Evolutionary conservation across 2,797 vertebrate species (phyloP).

Genomic region (Craterocephalus amniculus): DNA sequence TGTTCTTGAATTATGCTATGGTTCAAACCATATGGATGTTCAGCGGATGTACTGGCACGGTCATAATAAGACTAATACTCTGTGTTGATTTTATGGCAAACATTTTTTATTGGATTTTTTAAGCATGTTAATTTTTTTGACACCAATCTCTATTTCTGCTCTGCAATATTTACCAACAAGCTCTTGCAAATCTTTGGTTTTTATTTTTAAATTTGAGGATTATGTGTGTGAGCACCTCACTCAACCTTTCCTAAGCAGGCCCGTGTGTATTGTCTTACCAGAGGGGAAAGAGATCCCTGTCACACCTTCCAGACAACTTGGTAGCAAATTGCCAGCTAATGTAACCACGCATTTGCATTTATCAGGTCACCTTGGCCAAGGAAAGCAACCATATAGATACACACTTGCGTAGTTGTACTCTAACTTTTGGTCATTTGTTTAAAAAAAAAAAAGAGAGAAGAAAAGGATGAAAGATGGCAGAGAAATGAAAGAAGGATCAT

Average conservation of each 20-base stretch:
- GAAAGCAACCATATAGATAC: conserved; percentile 47
- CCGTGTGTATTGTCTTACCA: conserved; percentile 84
- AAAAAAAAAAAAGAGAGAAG: conserved; percentile 47
- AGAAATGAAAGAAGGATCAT: conserved; percentile 76
- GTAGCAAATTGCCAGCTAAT: conserved; percentile 89
- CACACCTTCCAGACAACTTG: conserved; percentile 79
- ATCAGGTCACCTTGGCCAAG: conserved; percentile 71
- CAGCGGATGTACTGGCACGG: conserved; percentile 14
- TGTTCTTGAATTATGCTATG: conserved; percentile 56
- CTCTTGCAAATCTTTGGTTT: conserved; percentile 10
- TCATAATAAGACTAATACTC: not conserved
- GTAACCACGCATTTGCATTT: conserved; percentile 82
- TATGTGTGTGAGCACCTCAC: conserved; percentile 52
- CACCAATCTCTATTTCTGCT: conserved; percentile 34
- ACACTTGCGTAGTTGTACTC: conserved; percentile 78
- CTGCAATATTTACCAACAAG: conserved; percentile 10
- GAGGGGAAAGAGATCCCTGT: conserved; percentile 67
- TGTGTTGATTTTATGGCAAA: conserved; percentile 2
- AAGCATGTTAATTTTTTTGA: conserved; percentile 9
- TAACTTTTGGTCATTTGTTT: conserved; percentile 79
- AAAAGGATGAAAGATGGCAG: conserved; percentile 60
- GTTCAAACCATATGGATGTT: conserved; percentile 68
- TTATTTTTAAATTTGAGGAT: conserved; percentile 51
- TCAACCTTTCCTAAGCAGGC: conserved; percentile 79
- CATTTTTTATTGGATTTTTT: conserved; percentile 2